Base-by-base conservation (phyloP, 2,888 invertebrate genomes). In the Bembecia ichneumoniformis region DNA sequence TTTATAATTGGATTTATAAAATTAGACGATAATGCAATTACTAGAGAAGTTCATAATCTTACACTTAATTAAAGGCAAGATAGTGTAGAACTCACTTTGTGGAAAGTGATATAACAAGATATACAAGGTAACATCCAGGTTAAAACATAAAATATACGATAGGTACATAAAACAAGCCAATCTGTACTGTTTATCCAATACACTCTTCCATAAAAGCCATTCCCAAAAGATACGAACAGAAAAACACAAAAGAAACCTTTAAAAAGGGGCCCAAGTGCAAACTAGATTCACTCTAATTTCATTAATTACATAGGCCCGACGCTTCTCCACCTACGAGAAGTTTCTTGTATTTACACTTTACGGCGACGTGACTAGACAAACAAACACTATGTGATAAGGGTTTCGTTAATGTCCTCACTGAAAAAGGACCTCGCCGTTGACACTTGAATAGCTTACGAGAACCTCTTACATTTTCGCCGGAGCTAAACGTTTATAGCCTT, bases 311-410 rank as follows among this genome's bases (percentile, higher is more conserved):
- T 52, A 54, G 55, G 54, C 54, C 52, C 59, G 57, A 56, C 61
- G 55, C 55, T 58, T 62, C 60, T 58, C 57, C 51, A 53, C 56
- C 52, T 57, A 57, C 58, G 63, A 62, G 62, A 63, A 63, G 59
- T 56, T 62, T 62, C 63, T 66, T 66, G 60, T 62, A 64, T 71
- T 73, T 74, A 68, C 64, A 63, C 66, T 65, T 62, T 52, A 57
- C 52, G 52, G 59, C 58, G 61, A 67, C 67, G 68, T 71, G 68
- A 68, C 70, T 66, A 68, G 63, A 67, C 64, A 71, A 73, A 72
- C 69, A 70, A 68, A 64, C 54, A 51, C 55, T 52, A 62, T 59
- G 63, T 64, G 66, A 67, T 72, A 74, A 76, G 68, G 73, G 68
- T 63, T 57, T 53, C 54, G 55, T 65, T 71, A 74, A 73, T 73